These are phyloP conservation scores for Sepiola atlantica DNA, from an alignment of 2,888 invertebrate species.

Conservation along the genomic window DNA sequence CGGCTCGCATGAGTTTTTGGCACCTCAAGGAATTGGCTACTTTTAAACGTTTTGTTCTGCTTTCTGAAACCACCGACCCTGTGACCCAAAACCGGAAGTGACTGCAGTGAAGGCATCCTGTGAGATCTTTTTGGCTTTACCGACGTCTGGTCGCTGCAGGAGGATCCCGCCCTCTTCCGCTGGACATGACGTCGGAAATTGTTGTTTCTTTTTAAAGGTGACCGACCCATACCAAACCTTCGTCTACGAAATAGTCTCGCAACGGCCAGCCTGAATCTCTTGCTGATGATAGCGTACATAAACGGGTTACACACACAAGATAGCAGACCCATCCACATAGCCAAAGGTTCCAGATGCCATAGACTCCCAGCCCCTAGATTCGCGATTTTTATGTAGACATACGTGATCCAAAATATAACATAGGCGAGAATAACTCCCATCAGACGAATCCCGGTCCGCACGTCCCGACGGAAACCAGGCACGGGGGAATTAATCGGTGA, in stretches of 20 bases:
- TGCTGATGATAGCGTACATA: constrained; percentile 56
- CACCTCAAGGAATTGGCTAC: constrained; percentile 9
- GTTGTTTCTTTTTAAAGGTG: not conserved
- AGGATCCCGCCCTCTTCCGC: not conserved
- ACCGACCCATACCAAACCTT: not conserved
- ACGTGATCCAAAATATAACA: constrained; percentile 52
- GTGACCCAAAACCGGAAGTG: not conserved
- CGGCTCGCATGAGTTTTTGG: not conserved
- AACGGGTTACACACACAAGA: constrained; percentile 55
- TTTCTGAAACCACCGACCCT: not conserved
- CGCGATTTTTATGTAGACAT: constrained; percentile 47
- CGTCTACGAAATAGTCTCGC: not conserved
- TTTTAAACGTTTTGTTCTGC: not conserved
- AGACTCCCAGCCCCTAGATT: not conserved
- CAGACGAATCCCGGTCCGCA: constrained; percentile 52
- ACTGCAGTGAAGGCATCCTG: constrained; percentile 34
- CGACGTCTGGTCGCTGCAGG: constrained; percentile 38
- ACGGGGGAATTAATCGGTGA: constrained; percentile 42
- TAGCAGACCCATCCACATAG: constrained; percentile 51
- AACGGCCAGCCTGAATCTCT: constrained; percentile 52
- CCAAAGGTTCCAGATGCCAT: constrained; percentile 46
- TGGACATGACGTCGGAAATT: not conserved
- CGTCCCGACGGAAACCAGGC: constrained; percentile 49
- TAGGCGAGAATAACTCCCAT: constrained; percentile 52
- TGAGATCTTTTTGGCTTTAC: not conserved